Conservation (phyloP, 1,140 invertebrate species). For the Doryteuthis pealeii region DNA sequence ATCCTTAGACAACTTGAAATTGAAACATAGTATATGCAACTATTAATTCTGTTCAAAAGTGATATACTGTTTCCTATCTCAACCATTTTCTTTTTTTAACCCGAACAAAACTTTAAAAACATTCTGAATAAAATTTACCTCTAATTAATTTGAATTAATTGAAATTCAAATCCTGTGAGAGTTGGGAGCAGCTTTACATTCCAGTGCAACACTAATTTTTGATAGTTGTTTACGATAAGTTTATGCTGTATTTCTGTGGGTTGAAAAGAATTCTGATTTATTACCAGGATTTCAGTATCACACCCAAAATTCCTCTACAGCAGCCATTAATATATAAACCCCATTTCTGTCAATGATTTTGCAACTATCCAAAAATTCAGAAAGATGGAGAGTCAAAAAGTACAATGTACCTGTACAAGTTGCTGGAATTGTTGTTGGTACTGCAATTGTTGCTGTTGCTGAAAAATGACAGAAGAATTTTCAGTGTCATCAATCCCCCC, state of each 20-base stretch:
- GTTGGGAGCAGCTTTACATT: neutral
- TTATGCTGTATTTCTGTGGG: neutral
- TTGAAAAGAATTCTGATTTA: neutral
- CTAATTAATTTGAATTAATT: neutral
- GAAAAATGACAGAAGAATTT: too few species aligned
- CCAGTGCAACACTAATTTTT: neutral
- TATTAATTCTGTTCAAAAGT: neutral
- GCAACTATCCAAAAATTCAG: neutral
- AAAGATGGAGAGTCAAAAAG: neutral
- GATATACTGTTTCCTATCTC: neutral
- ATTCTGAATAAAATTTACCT: neutral
- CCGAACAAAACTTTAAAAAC: neutral
- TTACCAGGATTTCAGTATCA: neutral
- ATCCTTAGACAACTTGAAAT: neutral
- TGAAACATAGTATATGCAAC: too few species aligned
- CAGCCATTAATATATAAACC: neutral
- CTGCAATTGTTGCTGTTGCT: too few species aligned
- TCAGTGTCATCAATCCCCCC: too few species aligned
- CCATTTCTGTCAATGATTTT: neutral
- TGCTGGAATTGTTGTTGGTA: neutral
- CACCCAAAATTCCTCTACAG: neutral
- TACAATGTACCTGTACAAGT: neutral
- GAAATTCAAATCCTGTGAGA: neutral
- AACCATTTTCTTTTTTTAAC: neutral
- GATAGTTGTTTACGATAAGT: neutral